These are phyloP conservation scores for Hartigia nigra DNA, from an alignment of 2,888 invertebrate species.

Conservation along the genomic window DNA sequence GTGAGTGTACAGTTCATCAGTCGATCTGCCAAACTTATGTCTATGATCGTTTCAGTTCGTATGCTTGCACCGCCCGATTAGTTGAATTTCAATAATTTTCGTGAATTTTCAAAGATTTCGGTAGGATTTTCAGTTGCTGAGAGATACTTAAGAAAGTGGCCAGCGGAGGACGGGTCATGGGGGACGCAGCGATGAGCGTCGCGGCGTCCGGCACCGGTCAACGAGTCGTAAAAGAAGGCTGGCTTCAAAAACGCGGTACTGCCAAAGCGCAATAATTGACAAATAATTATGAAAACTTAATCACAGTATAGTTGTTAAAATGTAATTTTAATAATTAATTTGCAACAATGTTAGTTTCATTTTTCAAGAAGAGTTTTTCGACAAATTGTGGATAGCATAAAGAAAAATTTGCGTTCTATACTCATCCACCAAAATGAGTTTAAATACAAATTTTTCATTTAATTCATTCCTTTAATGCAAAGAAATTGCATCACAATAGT, in stretches of 20 bases:
- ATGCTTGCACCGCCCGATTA: constrained; percentile 36
- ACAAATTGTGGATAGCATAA: too few species aligned
- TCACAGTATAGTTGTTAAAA: too few species aligned
- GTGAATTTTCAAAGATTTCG: constrained; percentile 17
- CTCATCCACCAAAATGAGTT: too few species aligned
- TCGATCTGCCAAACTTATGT: constrained; percentile 42
- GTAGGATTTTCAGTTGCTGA: background rate
- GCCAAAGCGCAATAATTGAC: background rate
- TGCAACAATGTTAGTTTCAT: too few species aligned
- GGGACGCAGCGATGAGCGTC: constrained; percentile 68
- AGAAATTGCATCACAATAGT: too few species aligned
- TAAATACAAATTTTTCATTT: too few species aligned
- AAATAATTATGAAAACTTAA: too few species aligned
- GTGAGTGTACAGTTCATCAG: background rate
- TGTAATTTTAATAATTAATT: too few species aligned
- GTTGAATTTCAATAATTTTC: constrained; percentile 31
- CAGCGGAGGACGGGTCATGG: constrained; percentile 62
- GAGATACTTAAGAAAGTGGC: background rate
- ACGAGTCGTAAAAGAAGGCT: constrained; percentile 89
- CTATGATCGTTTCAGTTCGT: constrained; percentile 48
- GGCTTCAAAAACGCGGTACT: constrained; percentile 89
- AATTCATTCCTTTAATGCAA: too few species aligned
- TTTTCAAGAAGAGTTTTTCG: too few species aligned
- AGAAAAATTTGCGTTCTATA: too few species aligned
- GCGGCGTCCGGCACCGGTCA: constrained; percentile 63